phyloP scores from a whole-genome alignment of 2,113 vertebrate species.

The Planiliza haematocheilus region DNA sequence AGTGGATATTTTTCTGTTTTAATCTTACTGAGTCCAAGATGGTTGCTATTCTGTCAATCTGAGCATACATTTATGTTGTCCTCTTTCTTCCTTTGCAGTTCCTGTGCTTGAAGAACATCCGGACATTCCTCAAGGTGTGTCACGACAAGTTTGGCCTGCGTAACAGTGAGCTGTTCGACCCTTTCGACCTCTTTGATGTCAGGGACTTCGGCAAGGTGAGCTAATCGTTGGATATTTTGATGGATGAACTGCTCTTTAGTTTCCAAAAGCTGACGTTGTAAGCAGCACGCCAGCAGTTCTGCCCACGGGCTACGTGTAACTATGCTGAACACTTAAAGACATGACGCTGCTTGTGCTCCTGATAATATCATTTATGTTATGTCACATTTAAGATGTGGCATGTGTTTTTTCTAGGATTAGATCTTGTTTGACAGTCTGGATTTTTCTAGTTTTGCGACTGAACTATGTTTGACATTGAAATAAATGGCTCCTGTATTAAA shows the following conservation, averaged over 20 bases:
- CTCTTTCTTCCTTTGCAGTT: slow-evolving; percentile 83
- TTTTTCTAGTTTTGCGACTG: background rate
- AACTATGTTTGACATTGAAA: background rate
- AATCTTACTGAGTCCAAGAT: slow-evolving; percentile 8
- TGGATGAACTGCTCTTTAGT: background rate
- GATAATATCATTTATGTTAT: background rate
- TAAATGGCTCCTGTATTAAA: background rate
- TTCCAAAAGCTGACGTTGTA: slow-evolving; percentile 4
- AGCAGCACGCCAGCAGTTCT: background rate
- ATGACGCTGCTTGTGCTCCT: slow-evolving; percentile 25
- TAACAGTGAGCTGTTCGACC: slow-evolving; percentile 96
- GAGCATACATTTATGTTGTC: background rate
- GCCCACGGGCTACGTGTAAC: slow-evolving; percentile 4
- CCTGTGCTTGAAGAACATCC: slow-evolving; percentile 97
- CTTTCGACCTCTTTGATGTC: slow-evolving; percentile 98
- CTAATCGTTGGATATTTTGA: background rate
- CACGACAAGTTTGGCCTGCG: slow-evolving; percentile 95
- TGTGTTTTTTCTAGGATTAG: slow-evolving; percentile 1
- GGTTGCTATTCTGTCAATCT: background rate
- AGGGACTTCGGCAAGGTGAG: slow-evolving; percentile 99
- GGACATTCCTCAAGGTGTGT: slow-evolving; percentile 97
- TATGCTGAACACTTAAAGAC: background rate
- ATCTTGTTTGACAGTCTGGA: background rate
- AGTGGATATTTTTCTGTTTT: slow-evolving; percentile 10
- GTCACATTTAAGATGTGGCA: background rate